phyloP scores from a whole-genome alignment of 2,797 vertebrate species.

The Mormyrus hasselquistii region DNA sequence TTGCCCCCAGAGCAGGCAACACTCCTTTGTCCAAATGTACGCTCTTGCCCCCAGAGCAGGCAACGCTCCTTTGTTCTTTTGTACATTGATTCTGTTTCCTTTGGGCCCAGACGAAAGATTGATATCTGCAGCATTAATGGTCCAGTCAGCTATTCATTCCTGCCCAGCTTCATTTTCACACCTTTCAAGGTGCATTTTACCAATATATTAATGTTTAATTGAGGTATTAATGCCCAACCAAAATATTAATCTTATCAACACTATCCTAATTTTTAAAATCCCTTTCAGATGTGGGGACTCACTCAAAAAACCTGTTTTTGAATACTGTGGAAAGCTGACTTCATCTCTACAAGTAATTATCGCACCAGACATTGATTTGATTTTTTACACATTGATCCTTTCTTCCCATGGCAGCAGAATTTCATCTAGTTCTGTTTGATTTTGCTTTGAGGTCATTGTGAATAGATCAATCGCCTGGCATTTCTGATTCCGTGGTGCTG shows the following conservation, averaged over 20 bases:
- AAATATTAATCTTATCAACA: neutral
- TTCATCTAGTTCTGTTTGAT: neutral
- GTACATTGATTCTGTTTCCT: neutral
- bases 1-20: no score
- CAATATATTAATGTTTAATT: neutral
- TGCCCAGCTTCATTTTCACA: neutral
- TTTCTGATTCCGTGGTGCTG: neutral
- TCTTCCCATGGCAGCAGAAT: neutral
- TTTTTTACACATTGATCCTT: neutral
- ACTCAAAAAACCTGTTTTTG: neutral
- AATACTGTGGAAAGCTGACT: neutral
- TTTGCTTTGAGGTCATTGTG: neutral
- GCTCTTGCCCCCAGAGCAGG: neutral
- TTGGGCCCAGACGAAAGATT: neutral
- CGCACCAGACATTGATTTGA: neutral
- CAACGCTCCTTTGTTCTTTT: neutral
- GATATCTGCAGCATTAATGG: neutral
- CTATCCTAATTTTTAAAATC: neutral
- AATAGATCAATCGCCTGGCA: neutral
- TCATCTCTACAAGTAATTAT: neutral
- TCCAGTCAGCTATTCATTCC: neutral
- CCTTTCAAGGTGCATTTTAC: neutral
- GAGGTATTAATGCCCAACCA: neutral
- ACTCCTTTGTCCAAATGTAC: neutral
- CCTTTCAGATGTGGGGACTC: neutral